A percentile compares a stretch with the other conserved stretches of the same genome.
Conservation (phyloP, 2,797 vertebrate species). For the Octomys mimax region DNA sequence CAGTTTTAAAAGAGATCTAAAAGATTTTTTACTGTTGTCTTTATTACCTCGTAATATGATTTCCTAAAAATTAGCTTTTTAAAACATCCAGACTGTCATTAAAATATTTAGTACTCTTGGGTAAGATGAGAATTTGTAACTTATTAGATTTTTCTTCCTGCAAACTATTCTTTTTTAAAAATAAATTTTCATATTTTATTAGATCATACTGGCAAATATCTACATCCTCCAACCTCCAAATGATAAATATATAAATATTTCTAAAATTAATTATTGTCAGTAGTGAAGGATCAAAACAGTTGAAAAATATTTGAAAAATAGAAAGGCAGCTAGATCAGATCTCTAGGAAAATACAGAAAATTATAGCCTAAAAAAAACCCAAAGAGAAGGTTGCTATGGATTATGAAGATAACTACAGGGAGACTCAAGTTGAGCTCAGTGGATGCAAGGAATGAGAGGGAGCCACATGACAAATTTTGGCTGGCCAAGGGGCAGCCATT, state of each 20-base stretch:
- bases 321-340: not conserved
- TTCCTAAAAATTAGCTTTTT: not conserved
- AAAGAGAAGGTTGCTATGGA: not conserved
- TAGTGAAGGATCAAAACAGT: not conserved
- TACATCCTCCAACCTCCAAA: not conserved
- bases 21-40: slow-evolving; percentile 6
- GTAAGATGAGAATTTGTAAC: not conserved
- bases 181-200: not conserved
- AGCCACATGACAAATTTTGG: not conserved
- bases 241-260: not conserved
- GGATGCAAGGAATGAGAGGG: not conserved
- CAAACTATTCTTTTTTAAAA: slow-evolving; percentile 43
- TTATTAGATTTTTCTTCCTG: slow-evolving; percentile 18
- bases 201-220: slow-evolving; percentile 19
- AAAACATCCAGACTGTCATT: not conserved
- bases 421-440: not conserved
- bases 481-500: not conserved
- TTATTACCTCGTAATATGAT: not conserved
- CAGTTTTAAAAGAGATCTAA: not conserved
- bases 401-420: not conserved
- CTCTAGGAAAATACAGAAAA: not conserved
- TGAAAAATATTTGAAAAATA: not conserved
- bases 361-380: not conserved
- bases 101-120: not conserved
- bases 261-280: slow-evolving; percentile 29